Percentiles rank a stretch among this genome's conserved stretches.
Conservation (phyloP, 1,140 invertebrate species). For the Drosophila ficusphila region DNA sequence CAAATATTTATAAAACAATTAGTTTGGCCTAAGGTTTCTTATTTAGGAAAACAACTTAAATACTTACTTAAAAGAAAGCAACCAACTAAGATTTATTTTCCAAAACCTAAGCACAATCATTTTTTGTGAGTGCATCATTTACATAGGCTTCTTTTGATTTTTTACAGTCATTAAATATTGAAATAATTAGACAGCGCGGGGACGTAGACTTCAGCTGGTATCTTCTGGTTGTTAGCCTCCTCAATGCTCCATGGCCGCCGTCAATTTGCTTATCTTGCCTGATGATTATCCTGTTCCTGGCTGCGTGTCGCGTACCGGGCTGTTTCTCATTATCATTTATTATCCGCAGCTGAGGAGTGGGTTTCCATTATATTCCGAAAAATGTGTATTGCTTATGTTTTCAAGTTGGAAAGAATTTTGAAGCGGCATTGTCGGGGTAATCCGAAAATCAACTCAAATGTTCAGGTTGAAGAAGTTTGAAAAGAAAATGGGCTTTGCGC, state of each 20-base stretch:
- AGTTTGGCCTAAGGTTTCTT: too few species aligned
- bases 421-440: conserved; percentile 20
- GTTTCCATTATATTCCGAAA: conserved; percentile 24
- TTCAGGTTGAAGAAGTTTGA: conserved; percentile 25
- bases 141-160: conserved; percentile 44
- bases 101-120: fast-evolving
- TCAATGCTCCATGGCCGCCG: conserved; percentile 19
- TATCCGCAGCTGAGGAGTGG: conserved; percentile 52
- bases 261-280: conserved; percentile 16
- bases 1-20: too few species aligned
- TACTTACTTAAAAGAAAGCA: too few species aligned
- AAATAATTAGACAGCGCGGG: conserved; percentile 58
- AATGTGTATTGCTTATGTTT: conserved; percentile 23
- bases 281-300: conserved; percentile 40
- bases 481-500: conserved; percentile 1
- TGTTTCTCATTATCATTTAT: conserved; percentile 68
- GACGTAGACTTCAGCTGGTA: conserved; percentile 23
- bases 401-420: conserved; percentile 12
- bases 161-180: conserved; percentile 69
- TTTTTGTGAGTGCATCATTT: conserved; percentile 33
- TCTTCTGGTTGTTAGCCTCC: conserved; percentile 19
- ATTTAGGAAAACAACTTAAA: too few species aligned
- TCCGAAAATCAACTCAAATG: conserved; percentile 30
- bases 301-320: conserved; percentile 27
- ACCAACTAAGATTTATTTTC: too few species aligned